These are phyloP conservation scores for Bradysia coprophila DNA, from an alignment of 1,140 invertebrate species.

Conservation along the genomic window DNA sequence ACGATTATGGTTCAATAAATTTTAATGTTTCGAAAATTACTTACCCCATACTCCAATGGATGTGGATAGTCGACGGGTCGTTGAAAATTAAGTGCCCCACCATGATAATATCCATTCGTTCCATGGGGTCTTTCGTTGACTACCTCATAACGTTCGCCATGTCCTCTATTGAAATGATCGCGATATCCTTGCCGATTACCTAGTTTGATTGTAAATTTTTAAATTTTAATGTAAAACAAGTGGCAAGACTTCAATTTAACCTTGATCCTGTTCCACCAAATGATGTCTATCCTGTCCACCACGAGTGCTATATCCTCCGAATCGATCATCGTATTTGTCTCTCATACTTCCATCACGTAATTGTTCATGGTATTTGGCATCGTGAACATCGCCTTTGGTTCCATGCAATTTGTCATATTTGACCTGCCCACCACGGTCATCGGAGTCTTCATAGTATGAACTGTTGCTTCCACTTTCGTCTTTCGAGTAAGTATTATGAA, in stretches of 20 bases:
- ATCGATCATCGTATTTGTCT: constrained; percentile 1
- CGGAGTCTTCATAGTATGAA: constrained; percentile 20
- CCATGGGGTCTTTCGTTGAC: neutral
- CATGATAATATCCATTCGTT: neutral
- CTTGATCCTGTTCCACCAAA: neutral
- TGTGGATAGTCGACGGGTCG: no score
- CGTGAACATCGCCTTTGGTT: neutral
- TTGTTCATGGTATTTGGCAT: neutral
- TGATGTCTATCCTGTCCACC: neutral
- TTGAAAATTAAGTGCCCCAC: no score
- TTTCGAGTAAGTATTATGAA: constrained; percentile 21
- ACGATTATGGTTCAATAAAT: no score
- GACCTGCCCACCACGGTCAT: constrained; percentile 12
- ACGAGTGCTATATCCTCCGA: neutral
- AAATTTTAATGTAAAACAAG: neutral
- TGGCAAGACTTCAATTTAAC: neutral
- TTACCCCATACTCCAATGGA: no score
- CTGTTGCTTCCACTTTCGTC: constrained; percentile 20
- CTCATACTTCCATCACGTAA: neutral
- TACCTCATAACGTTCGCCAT: neutral
- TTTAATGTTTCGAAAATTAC: no score
- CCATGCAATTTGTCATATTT: constrained; percentile 10
- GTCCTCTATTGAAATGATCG: neutral
- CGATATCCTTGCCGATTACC: neutral
- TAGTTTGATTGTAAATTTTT: neutral